These are phyloP conservation scores for Acronicta leporina DNA, from an alignment of 2,888 invertebrate genomes.

Conservation along the genomic window DNA sequence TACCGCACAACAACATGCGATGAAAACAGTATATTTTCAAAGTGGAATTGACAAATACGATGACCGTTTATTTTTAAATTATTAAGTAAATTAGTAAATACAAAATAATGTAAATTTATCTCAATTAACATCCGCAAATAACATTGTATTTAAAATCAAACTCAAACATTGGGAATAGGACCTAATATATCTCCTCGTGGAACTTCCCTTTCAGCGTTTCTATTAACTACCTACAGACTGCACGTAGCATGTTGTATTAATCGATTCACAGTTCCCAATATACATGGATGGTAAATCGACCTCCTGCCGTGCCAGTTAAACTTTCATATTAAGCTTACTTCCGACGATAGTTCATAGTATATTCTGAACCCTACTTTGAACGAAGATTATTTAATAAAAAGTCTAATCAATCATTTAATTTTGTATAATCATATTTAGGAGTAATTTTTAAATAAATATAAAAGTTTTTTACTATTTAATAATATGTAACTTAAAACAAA, in stretches of 20 bases:
- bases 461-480: too few species aligned
- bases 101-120: too few species aligned
- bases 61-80: too few species aligned
- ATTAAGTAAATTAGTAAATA: too few species aligned
- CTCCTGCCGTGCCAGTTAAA: slow-evolving; percentile 30
- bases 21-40: too few species aligned
- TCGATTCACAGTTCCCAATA: slow-evolving; percentile 46
- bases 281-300: slow-evolving; percentile 35
- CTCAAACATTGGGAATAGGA: slow-evolving; percentile 28
- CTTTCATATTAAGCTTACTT: slow-evolving; percentile 31
- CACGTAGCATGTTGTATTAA: slow-evolving; percentile 58
- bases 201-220: slow-evolving; percentile 52
- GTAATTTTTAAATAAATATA: too few species aligned
- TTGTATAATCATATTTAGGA: too few species aligned
- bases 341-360: slow-evolving; percentile 18
- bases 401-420: too few species aligned
- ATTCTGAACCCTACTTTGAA: slow-evolving; percentile 3
- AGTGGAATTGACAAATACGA: too few species aligned
- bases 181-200: slow-evolving; percentile 48
- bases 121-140: too few species aligned
- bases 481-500: too few species aligned
- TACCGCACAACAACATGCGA: too few species aligned
- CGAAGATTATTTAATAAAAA: not conserved
- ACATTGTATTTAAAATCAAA: slow-evolving; percentile 6
- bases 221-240: slow-evolving; percentile 39